These are phyloP conservation scores for Abramis brama DNA, from an alignment of 2,113 vertebrate genomes.

Conservation along the genomic window DNA sequence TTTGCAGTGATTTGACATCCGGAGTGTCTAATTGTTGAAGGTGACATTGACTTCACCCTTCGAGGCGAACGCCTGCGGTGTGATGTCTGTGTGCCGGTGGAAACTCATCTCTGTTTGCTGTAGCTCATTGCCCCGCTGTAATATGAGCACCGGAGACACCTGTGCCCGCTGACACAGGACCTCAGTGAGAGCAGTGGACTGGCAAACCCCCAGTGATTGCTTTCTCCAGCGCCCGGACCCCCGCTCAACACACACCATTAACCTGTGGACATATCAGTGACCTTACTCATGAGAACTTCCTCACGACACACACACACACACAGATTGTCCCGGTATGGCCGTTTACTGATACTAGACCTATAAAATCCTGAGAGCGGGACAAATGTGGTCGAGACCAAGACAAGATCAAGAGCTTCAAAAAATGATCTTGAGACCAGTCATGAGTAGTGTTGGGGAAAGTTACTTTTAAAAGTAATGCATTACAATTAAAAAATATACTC, in stretches of 20 bases:
- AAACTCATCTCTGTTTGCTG: constrained; percentile 64
- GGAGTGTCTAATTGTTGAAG: background rate
- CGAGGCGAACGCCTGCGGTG: background rate
- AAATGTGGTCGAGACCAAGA: too few species aligned
- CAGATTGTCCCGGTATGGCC: background rate
- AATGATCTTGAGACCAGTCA: too few species aligned
- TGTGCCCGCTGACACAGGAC: constrained; percentile 70
- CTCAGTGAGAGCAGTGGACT: constrained; percentile 69
- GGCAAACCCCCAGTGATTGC: constrained; percentile 73
- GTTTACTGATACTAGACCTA: background rate
- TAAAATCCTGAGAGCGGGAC: too few species aligned
- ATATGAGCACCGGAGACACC: constrained; percentile 72
- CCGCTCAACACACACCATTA: constrained; percentile 72
- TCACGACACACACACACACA: constrained; percentile 3
- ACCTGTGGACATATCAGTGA: constrained; percentile 67
- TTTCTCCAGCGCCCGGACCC: constrained; percentile 77
- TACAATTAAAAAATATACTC: too few species aligned
- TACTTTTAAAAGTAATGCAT: too few species aligned
- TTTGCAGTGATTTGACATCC: background rate
- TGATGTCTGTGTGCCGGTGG: constrained; percentile 3
- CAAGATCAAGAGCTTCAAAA: too few species aligned
- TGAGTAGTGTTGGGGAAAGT: too few species aligned
- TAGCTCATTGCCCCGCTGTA: constrained; percentile 76
- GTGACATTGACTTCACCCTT: background rate
- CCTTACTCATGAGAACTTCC: constrained; percentile 63